Evolutionary conservation across 2,797 vertebrate species (phyloP).

Genomic region (Myotis vivesi): DNA sequence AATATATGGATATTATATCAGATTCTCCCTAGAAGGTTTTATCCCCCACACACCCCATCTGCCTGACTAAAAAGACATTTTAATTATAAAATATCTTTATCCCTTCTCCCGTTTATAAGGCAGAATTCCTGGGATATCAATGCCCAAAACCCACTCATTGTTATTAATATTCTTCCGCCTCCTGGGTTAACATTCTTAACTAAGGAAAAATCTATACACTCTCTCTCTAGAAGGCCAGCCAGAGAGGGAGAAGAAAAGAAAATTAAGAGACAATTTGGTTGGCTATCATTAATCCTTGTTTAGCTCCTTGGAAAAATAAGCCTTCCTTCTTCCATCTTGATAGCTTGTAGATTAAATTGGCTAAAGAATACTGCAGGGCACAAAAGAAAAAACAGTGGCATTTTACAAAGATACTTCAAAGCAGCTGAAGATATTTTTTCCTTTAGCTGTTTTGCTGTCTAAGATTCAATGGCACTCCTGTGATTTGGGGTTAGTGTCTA

Average conservation of each 20-base stretch:
- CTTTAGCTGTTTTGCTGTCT: constrained; percentile 48
- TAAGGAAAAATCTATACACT: constrained; percentile 38
- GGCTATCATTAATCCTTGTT: constrained; percentile 55
- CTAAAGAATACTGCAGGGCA: not conserved
- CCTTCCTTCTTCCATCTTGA: constrained; percentile 19
- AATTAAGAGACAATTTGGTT: constrained; percentile 53
- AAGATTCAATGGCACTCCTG: not conserved
- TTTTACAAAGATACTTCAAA: constrained; percentile 45
- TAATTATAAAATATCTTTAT: not conserved
- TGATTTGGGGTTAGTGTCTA: constrained; percentile 41
- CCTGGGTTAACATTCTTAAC: not conserved
- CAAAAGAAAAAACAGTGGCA: not conserved
- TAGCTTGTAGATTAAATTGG: constrained; percentile 45
- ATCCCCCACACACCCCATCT: not conserved
- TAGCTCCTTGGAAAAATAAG: constrained; percentile 43
- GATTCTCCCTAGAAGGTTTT: not conserved
- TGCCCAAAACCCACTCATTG: not conserved
- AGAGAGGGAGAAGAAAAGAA: constrained; percentile 40
- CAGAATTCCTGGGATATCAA: not conserved
- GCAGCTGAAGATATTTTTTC: constrained; percentile 46
- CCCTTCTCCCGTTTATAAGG: not conserved
- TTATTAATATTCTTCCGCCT: not conserved
- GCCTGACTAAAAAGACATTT: not conserved
- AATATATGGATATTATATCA: not conserved
- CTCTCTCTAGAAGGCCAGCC: constrained; percentile 1